phyloP scores from a whole-genome alignment of 2,888 invertebrate genomes.

The Augiades crinisus region DNA sequence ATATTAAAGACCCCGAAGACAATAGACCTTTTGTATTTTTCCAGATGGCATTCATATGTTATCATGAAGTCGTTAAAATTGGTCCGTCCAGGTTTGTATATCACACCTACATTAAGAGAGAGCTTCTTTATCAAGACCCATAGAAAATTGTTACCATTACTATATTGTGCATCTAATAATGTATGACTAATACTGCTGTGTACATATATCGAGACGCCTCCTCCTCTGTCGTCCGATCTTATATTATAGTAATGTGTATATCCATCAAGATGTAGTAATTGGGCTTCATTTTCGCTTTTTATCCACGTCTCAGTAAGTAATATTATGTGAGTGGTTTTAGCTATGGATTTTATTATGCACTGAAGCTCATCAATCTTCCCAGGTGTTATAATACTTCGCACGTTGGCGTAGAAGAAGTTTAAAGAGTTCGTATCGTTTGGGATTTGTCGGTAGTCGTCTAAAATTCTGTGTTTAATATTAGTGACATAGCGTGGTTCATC shows the following conservation, averaged over 20 bases:
- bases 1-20: not conserved
- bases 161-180: not conserved
- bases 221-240: constrained; percentile 12
- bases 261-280: not conserved
- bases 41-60: not conserved
- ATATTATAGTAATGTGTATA: constrained; percentile 12
- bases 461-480: not conserved
- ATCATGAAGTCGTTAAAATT: constrained; percentile 1
- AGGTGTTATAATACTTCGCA: not conserved
- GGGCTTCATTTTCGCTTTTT: not conserved
- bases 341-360: constrained; percentile 2
- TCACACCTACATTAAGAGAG: not conserved
- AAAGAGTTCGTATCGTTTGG: not conserved
- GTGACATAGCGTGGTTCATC: not conserved
- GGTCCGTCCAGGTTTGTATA: not conserved
- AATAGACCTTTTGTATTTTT: not conserved
- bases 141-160: not conserved
- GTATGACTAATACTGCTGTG: not conserved
- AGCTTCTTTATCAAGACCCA: not conserved
- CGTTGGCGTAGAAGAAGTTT: constrained; percentile 3
- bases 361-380: not conserved
- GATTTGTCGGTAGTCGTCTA: not conserved
- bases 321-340: not conserved
- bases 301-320: constrained; percentile 4
- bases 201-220: constrained; percentile 22